Base-by-base conservation (phyloP, 2,113 vertebrate genomes). In the Pangasianodon hypophthalmus region DNA sequence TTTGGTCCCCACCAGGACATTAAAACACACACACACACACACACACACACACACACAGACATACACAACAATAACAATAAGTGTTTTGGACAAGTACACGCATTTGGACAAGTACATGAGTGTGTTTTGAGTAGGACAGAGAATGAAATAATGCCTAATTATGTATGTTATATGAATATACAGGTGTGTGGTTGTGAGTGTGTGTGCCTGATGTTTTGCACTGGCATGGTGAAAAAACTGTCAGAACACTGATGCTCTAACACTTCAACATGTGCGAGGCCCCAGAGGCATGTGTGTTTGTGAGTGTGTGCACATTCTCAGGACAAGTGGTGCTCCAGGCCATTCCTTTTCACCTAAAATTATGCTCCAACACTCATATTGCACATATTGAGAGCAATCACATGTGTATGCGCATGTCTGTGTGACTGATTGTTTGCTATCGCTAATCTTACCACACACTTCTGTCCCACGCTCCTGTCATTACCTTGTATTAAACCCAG, bases 211-310 rank as follows among this genome's bases (percentile, higher is more conserved):
- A 29, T 54, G 11, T 54, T 54, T 71, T 44, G 46, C 48, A 62
- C 52, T 37, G 81, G 75, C 52, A 75, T 50, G 86, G 90, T 86
- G 87, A 82, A 82, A 52, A 52, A 80, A 85, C 24, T 64, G 52
- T 83, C 75, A 86, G 84, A 87, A 88, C 83, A 71, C 58, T 62
- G 4, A 19, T 77, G 54, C 52, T 29, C 44, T 19, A 48, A 8
- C 37, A 50, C 69, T 81, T 80, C 48, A 80, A 80, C 56, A 85
- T 48, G 58, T 79, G 58, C 46, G 5, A 67, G 54, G 4, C 60
- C 67, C 87, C 52, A 29, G 41, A 85, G 83, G 67, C 46, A 21
- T 32, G 67, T 60, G 85, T 32, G 71, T 52, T 52, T 32, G 85
- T 84, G 29, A 64, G 29, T 62, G 64, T 60, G 52, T 87, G 84